phyloP scores from a whole-genome alignment of 2,113 vertebrate species.

The Phycodurus eques region DNA sequence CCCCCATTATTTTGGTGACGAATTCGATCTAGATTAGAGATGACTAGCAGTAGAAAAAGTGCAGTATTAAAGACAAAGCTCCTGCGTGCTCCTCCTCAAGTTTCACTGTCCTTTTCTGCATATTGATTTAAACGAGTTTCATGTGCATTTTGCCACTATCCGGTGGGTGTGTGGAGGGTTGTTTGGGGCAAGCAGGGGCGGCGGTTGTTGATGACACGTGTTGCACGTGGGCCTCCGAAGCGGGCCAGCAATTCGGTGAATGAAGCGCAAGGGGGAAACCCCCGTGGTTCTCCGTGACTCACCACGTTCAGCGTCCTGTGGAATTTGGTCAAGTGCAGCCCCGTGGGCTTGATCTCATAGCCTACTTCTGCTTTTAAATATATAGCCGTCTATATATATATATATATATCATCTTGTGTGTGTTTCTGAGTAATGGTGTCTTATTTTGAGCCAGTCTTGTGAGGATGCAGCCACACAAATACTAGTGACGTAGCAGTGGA shows the following conservation, averaged over 20 bases:
- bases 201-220: constrained; percentile 26
- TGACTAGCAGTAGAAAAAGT: no score
- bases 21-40: no score
- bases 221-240: constrained; percentile 43
- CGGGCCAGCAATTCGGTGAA: constrained; percentile 55
- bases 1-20: no score
- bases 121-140: neutral
- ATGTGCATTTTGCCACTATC: neutral
- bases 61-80: no score
- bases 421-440: constrained; percentile 7
- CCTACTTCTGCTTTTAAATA: constrained; percentile 60
- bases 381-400: neutral
- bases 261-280: constrained; percentile 55
- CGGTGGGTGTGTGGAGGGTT: no score
- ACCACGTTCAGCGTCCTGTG: constrained; percentile 64
- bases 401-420: neutral
- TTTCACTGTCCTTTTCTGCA: no score
- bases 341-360: constrained; percentile 40
- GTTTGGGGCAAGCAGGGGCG: constrained; percentile 23
- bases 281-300: constrained; percentile 65
- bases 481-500: constrained; percentile 19
- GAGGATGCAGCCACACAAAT: constrained; percentile 44
- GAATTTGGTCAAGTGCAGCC: constrained; percentile 63
- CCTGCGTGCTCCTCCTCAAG: no score
- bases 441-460: constrained; percentile 59